These are phyloP conservation scores for Cheilosia urbana DNA, from an alignment of 2,888 invertebrate species.

Conservation along the genomic window DNA sequence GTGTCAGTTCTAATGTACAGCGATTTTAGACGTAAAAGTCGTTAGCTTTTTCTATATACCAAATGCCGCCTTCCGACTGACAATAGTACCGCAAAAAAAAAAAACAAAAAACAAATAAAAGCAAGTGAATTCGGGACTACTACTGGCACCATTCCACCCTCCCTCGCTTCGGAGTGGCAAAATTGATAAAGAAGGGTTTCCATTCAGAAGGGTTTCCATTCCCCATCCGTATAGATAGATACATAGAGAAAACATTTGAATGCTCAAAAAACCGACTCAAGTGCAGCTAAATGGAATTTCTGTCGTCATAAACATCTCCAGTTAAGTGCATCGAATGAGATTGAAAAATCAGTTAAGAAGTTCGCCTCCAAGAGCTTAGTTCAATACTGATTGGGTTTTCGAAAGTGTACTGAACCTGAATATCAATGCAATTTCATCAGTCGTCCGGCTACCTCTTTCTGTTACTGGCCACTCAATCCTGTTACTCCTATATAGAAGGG, in stretches of 20 bases:
- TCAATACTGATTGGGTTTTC: conserved; percentile 63
- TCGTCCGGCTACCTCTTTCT: conserved; percentile 11
- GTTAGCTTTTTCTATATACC: too few relatives aligned
- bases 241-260: not conserved
- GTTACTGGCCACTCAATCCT: not conserved
- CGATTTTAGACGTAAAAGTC: too few relatives aligned
- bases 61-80: too few relatives aligned
- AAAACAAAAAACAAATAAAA: too few relatives aligned
- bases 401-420: conserved; percentile 60
- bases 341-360: conserved; percentile 33
- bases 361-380: conserved; percentile 32
- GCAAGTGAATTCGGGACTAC: too few relatives aligned
- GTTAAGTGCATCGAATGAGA: conserved; percentile 18
- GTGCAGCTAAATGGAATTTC: not conserved
- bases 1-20: too few relatives aligned
- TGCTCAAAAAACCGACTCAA: not conserved
- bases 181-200: too few relatives aligned
- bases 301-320: conserved; percentile 27
- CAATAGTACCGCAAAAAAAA: too few relatives aligned
- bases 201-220: not conserved
- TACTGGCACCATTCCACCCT: too few relatives aligned
- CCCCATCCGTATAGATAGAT: too few relatives aligned
- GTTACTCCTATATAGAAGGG: not conserved
- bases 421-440: conserved; percentile 50
- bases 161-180: too few relatives aligned